These are phyloP conservation scores for Euschistus heros DNA, from an alignment of 1,140 invertebrate genomes.

Conservation along the genomic window DNA sequence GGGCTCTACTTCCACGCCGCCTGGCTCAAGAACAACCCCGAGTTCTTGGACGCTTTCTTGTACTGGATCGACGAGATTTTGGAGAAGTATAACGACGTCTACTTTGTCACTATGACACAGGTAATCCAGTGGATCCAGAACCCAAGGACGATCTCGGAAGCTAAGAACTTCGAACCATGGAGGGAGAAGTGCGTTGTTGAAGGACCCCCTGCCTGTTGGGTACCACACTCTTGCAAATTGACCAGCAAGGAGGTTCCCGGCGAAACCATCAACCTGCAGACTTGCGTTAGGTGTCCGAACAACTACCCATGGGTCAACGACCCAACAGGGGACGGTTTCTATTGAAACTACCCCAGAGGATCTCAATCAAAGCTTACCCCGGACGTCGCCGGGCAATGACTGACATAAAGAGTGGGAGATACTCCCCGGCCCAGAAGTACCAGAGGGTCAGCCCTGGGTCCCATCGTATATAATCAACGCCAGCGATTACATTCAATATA, in stretches of 20 bases:
- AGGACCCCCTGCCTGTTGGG: conserved; percentile 68
- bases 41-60: conserved; percentile 84
- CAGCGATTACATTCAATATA: too few relatives aligned
- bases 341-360: conserved; percentile 44
- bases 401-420: background rate
- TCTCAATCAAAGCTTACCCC: background rate
- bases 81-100: conserved; percentile 79
- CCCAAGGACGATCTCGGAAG: conserved; percentile 68
- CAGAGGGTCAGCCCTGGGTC: too few relatives aligned
- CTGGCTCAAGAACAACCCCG: conserved; percentile 90
- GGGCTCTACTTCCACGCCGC: conserved; percentile 93
- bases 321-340: conserved; percentile 82
- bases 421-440: too few relatives aligned
- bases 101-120: conserved; percentile 95
- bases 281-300: conserved; percentile 82
- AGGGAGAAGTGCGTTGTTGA: conserved; percentile 81
- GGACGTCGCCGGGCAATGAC: conserved; percentile 1
- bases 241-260: conserved; percentile 86
- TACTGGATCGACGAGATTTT: conserved; percentile 91
- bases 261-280: conserved; percentile 85
- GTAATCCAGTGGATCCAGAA: conserved; percentile 96
- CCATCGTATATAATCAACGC: too few relatives aligned
- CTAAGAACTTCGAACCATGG: conserved; percentile 88
- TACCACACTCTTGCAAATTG: conserved; percentile 79
- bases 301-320: conserved; percentile 92